Evolutionary conservation across 2,113 vertebrate species (phyloP).

Genomic region (Dicaeum eximium): DNA sequence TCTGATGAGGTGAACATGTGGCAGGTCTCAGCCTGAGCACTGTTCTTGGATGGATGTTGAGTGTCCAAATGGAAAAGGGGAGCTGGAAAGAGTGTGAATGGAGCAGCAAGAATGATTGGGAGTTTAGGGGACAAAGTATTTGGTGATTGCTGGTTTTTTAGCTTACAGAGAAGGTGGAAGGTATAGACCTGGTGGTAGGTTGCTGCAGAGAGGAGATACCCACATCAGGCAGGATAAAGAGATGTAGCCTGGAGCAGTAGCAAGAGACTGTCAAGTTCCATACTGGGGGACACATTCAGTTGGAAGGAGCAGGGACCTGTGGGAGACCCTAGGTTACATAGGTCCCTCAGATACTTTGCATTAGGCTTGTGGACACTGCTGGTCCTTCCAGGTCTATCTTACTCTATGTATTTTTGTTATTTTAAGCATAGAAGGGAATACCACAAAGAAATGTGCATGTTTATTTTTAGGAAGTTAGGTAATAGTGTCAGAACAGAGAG

Average conservation of each 20-base stretch:
- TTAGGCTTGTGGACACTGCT: not conserved
- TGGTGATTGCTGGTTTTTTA: not conserved
- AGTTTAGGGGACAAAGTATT: not conserved
- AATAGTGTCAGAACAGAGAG: not conserved
- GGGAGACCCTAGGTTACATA: accelerated
- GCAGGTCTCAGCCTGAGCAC: not conserved
- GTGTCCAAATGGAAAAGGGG: not conserved
- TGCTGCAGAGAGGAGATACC: not conserved
- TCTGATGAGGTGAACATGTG: accelerated
- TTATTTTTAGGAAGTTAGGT: not conserved
- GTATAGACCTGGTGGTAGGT: not conserved
- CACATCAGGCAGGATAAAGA: not conserved
- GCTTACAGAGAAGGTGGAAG: not conserved
- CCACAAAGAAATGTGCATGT: not conserved
- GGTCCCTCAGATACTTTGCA: not conserved
- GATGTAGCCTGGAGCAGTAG: not conserved
- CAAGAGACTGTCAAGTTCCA: not conserved
- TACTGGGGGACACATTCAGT: not conserved
- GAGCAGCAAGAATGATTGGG: not conserved
- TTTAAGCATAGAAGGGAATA: not conserved
- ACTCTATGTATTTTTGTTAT: not conserved
- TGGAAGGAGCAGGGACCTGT: not conserved
- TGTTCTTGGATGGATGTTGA: not conserved
- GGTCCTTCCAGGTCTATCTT: not conserved
- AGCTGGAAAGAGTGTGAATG: not conserved